phyloP scores from a whole-genome alignment of 2,888 invertebrate species.

The Stratiomys singularior region DNA sequence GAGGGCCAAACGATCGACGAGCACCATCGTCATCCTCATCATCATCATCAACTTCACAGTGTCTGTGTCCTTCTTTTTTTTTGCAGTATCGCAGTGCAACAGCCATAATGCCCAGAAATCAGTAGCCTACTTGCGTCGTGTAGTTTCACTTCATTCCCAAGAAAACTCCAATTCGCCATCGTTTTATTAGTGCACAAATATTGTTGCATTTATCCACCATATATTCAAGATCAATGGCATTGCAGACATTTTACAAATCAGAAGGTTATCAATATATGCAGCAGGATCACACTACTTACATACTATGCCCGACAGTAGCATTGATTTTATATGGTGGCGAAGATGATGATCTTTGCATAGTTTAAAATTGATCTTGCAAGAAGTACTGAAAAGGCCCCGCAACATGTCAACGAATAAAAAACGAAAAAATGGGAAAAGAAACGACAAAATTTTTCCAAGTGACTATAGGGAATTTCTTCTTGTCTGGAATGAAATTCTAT shows the following conservation, averaged over 20 bases:
- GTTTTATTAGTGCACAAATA: neutral
- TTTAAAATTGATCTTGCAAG: neutral
- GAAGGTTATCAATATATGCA: slow-evolving; percentile 44
- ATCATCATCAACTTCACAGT: neutral
- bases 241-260: slow-evolving; percentile 59
- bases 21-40: slow-evolving; percentile 19
- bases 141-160: neutral
- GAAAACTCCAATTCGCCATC: neutral
- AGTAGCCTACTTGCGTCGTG: slow-evolving; percentile 1
- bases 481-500: slow-evolving; percentile 4
- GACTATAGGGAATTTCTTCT: neutral
- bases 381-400: neutral
- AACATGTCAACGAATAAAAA: neutral
- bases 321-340: neutral
- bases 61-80: neutral
- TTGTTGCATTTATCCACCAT: slow-evolving; percentile 36
- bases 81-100: neutral
- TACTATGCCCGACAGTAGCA: neutral
- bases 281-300: neutral
- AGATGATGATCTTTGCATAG: slow-evolving; percentile 13
- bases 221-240: slow-evolving; percentile 58
- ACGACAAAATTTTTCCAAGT: neutral
- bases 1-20: slow-evolving; percentile 54
- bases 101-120: slow-evolving; percentile 16
- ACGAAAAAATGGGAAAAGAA: too few species aligned